These are phyloP conservation scores for Octonoba sinensis DNA, from an alignment of 2,888 invertebrate species.

Conservation along the genomic window DNA sequence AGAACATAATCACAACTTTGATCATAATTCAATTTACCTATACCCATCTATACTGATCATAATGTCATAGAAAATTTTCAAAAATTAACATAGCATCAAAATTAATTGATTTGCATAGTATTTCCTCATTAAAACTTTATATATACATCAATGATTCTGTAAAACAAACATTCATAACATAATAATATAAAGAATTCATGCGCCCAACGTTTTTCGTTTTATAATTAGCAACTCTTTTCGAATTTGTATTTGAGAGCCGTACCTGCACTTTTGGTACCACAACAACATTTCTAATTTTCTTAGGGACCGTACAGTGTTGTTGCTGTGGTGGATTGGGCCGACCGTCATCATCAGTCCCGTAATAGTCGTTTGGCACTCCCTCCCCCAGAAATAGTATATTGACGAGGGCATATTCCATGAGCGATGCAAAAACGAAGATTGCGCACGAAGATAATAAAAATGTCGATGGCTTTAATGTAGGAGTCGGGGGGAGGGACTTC, in stretches of 20 bases:
- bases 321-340: background rate
- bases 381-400: slow-evolving; percentile 70
- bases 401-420: slow-evolving; percentile 73
- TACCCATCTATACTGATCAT: too few species aligned
- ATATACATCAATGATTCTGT: too few species aligned
- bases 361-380: slow-evolving; percentile 11
- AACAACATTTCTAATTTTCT: slow-evolving; percentile 18
- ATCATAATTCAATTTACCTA: too few species aligned
- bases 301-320: background rate
- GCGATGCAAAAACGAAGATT: slow-evolving; percentile 73
- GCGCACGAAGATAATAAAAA: slow-evolving; percentile 74
- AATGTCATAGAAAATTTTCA: too few species aligned
- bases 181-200: too few species aligned
- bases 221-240: too few species aligned
- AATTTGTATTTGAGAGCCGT: background rate
- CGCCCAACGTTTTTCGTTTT: too few species aligned
- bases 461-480: slow-evolving; percentile 79
- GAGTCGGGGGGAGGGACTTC: slow-evolving; percentile 92
- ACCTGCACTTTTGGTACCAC: slow-evolving; percentile 41
- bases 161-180: too few species aligned
- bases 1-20: too few species aligned
- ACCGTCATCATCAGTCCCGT: background rate
- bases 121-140: too few species aligned
- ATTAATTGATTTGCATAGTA: too few species aligned
- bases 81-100: too few species aligned